Conservation (phyloP, 2,797 vertebrate species). For the Lacerta agilis region DNA sequence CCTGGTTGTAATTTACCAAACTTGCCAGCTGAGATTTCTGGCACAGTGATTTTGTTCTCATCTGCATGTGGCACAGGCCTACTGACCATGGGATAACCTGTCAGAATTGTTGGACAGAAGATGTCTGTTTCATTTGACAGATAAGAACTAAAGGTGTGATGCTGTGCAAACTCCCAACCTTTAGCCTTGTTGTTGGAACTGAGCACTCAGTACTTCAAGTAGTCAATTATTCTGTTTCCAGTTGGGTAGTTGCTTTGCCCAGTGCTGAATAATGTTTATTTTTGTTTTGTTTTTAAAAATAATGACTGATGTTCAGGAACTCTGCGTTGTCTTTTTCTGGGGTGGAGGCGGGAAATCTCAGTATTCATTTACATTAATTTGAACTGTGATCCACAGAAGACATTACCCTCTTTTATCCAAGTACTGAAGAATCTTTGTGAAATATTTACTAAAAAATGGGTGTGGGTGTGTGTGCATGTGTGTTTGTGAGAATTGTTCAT, state of each 20-base stretch:
- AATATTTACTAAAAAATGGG: background rate
- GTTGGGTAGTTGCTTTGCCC: background rate
- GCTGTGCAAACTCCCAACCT: background rate
- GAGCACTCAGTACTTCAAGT: background rate
- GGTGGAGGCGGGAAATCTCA: background rate
- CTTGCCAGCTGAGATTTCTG: background rate
- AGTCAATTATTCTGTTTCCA: background rate
- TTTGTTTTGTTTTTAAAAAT: background rate
- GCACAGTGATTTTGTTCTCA: background rate
- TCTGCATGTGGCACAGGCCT: background rate
- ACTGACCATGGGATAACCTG: background rate
- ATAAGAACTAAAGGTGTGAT: background rate
- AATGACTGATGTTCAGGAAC: background rate
- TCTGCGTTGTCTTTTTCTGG: background rate
- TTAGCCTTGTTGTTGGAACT: background rate
- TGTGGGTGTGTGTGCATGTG: background rate
- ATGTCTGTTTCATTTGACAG: background rate
- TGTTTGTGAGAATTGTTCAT: background rate
- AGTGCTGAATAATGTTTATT: background rate
- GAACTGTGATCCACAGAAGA: background rate
- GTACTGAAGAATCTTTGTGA: slow-evolving; percentile 1
- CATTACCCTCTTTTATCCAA: background rate
- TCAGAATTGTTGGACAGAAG: background rate
- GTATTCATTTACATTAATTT: background rate
- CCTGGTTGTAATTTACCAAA: background rate